Percentiles rank a stretch among this genome's conserved stretches.
Evolutionary conservation across 2,113 vertebrate genomes (phyloP).

Genomic region (Talpa occidentalis): DNA sequence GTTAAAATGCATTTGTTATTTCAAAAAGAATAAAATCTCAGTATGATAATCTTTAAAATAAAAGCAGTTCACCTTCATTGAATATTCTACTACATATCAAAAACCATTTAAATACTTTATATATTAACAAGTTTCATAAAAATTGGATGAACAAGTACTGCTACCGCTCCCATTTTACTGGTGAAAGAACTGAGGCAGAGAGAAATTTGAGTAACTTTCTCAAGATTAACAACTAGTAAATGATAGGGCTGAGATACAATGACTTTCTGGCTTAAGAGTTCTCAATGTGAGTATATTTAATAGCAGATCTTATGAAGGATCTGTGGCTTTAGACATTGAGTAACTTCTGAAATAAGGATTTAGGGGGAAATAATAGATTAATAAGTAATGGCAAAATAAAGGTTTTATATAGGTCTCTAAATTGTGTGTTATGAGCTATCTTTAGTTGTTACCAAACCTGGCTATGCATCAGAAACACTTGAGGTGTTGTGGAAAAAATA

Average conservation of each 20-base stretch:
- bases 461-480: neutral
- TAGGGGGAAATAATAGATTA: neutral
- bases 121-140: slow-evolving; percentile 40
- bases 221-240: neutral
- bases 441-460: neutral
- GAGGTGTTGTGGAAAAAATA: neutral
- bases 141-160: neutral
- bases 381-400: neutral
- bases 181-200: neutral
- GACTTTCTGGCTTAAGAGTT: neutral
- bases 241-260: neutral
- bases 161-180: neutral
- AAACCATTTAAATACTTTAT: neutral
- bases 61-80: neutral
- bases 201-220: neutral
- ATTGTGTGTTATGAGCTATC: neutral
- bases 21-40: neutral
- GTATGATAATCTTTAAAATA: neutral
- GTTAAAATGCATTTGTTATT: slow-evolving; percentile 11
- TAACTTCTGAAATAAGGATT: neutral
- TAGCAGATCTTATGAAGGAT: slow-evolving; percentile 23
- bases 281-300: slow-evolving; percentile 15
- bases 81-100: neutral
- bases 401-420: neutral
- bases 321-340: neutral